Evolutionary conservation across 2,797 vertebrate genomes (phyloP).

Genomic region (Notolabrus celidotus): DNA sequence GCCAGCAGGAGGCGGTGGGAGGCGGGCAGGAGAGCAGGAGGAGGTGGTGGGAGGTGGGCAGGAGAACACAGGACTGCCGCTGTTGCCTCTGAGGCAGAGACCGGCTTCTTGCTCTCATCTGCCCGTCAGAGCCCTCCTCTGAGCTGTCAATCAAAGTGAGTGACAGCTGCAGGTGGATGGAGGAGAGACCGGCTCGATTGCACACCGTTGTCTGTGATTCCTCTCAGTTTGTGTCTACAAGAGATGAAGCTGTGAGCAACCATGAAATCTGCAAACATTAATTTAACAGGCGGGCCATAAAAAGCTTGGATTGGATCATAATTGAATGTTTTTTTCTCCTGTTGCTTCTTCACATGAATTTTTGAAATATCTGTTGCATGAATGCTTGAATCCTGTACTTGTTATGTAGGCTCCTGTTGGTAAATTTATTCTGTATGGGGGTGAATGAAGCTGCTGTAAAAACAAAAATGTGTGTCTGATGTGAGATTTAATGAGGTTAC

Average conservation of each 20-base stretch:
- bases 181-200: conserved; percentile 46
- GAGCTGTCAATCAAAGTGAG: conserved; percentile 78
- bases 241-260: conserved; percentile 4
- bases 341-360: neutral
- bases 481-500: too few relatives aligned
- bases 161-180: conserved; percentile 62
- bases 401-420: neutral
- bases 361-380: neutral
- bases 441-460: too few relatives aligned
- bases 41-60: conserved; percentile 72
- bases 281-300: conserved; percentile 16
- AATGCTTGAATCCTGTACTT: neutral
- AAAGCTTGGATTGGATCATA: conserved; percentile 38
- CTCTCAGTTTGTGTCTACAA: conserved; percentile 35
- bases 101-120: conserved; percentile 79
- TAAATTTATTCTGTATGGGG: neutral
- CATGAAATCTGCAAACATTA: conserved; percentile 9
- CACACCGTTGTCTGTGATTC: conserved; percentile 36
- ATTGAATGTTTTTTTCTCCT: neutral
- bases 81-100: conserved; percentile 83
- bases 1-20: conserved; percentile 55
- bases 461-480: too few relatives aligned
- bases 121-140: conserved; percentile 79
- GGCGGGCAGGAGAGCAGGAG: conserved; percentile 64
- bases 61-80: conserved; percentile 80